Evolutionary conservation across 2,797 vertebrate species (phyloP), one percentile per base, ranked within the genome.

Genomic region (Gallirallus australis): DNA sequence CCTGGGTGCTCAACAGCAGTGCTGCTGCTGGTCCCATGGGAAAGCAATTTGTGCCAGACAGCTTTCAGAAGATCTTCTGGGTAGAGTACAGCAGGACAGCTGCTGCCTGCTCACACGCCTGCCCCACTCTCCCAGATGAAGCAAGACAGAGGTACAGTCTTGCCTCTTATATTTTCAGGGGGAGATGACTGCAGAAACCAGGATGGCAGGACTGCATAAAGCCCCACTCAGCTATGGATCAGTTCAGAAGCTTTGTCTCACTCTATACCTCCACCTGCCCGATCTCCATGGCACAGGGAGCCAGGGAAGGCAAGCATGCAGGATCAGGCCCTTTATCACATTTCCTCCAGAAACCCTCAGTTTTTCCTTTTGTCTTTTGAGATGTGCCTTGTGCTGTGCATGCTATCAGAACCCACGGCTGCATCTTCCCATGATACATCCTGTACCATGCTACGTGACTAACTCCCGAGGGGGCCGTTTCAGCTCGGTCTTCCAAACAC

Each of bases 41-140:
- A 72, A 39, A 86, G 30, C 48, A 50, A 9, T 2, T n/a, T 31
- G 23, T 17, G 12, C 25, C 76, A 86, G 18, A 15, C 9, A 68
- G n/a, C 24, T 83, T 68, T 78, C 70, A 68, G 73, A 50, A 65
- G n/a, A n/a, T 18, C 60, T 69, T 70, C 65, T 75, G 35, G 5
- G 23, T 57, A 31, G 13, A n/a, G 15, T 47, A 57, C 37, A 37
- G 50, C 48, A 69, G 75, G n/a, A 47, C 33, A 76, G n/a, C 47
- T 59, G 12, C 60, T 40, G 25, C 19, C 30, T 45, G 25, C 42
- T 80, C 28, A n/a, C 21, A 7, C 0, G 0, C 37, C 80, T 70
- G 35, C 14, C 33, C 37, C 0, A 0, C 37, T 82, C 27, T 42
- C n/a, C 20, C 8, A 10, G 13, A 23, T 30, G 21, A 86, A 28